Conservation (phyloP, 2,797 vertebrate species). For the Salmo trutta region DNA sequence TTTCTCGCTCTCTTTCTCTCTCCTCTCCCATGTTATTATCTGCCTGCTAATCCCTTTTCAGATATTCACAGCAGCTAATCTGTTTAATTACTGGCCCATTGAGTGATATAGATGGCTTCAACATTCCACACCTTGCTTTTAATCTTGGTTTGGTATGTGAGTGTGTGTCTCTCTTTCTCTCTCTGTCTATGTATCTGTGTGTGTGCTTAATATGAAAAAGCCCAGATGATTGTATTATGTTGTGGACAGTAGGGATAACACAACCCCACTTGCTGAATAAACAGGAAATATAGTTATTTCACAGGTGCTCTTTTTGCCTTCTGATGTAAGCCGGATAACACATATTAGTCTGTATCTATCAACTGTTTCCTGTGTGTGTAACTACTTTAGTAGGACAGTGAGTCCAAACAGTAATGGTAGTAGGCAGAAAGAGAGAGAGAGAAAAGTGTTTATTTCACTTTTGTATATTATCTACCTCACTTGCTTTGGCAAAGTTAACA, state of each 20-base stretch:
- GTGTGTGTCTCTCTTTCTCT: constrained; percentile 9
- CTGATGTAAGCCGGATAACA: constrained; percentile 36
- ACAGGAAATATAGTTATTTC: constrained; percentile 13
- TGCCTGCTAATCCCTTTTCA: constrained; percentile 67
- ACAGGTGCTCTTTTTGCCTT: background rate
- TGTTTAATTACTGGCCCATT: constrained; percentile 75
- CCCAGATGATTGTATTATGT: background rate
- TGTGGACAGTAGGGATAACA: constrained; percentile 14
- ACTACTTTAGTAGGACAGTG: background rate
- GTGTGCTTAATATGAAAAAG: constrained; percentile 11
- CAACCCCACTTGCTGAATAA: constrained; percentile 6
- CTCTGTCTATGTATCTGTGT: constrained; percentile 42
- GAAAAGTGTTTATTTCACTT: no score
- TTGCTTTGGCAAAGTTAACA: no score
- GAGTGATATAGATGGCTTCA: constrained; percentile 72
- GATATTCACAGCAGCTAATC: constrained; percentile 72
- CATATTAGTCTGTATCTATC: constrained; percentile 33
- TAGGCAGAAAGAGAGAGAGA: background rate
- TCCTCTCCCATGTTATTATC: constrained; percentile 8
- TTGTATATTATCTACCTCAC: no score
- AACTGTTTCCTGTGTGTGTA: background rate
- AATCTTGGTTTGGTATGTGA: constrained; percentile 20
- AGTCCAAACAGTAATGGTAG: background rate
- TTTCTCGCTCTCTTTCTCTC: background rate
- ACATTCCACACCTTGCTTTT: constrained; percentile 55